Percentiles rank a stretch among this genome's conserved stretches.
These are phyloP conservation scores for Machimus atricapillus DNA, from an alignment of 2,888 invertebrate genomes.

Conservation along the genomic window DNA sequence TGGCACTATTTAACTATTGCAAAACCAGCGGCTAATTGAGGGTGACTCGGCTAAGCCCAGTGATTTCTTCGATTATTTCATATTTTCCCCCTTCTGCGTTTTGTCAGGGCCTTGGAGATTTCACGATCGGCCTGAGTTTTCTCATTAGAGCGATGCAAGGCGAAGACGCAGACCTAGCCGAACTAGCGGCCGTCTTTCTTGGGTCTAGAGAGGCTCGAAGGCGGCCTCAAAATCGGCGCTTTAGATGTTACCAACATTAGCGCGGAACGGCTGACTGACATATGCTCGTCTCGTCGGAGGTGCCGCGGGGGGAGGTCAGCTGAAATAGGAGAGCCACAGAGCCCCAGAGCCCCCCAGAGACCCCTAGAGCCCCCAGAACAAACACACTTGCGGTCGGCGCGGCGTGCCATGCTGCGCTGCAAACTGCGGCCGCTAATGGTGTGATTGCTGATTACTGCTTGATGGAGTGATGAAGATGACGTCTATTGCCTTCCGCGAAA, in stretches of 20 bases:
- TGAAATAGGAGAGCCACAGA: background rate
- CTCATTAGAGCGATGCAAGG: background rate
- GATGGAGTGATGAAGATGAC: slow-evolving; percentile 32
- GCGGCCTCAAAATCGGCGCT: slow-evolving; percentile 18
- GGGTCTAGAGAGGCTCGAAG: background rate
- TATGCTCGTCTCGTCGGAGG: background rate
- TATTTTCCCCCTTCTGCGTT: background rate
- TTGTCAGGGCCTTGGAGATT: slow-evolving; percentile 1
- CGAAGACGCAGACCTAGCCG: background rate
- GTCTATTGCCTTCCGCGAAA: slow-evolving; percentile 35
- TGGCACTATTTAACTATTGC: background rate
- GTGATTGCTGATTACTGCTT: slow-evolving; percentile 16
- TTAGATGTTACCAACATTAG: background rate
- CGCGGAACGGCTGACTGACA: slow-evolving; percentile 3
- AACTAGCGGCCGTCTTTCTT: background rate
- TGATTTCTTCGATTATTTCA: background rate
- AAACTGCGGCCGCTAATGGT: background rate
- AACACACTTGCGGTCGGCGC: background rate
- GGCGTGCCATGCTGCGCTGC: background rate
- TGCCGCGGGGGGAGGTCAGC: background rate
- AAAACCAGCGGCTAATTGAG: background rate
- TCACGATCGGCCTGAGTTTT: background rate
- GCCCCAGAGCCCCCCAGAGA: no score
- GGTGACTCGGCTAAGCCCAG: background rate
- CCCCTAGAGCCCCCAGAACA: no score